Base-by-base conservation (phyloP, 2,113 vertebrate genomes). In the Dryoscopus gambensis region DNA sequence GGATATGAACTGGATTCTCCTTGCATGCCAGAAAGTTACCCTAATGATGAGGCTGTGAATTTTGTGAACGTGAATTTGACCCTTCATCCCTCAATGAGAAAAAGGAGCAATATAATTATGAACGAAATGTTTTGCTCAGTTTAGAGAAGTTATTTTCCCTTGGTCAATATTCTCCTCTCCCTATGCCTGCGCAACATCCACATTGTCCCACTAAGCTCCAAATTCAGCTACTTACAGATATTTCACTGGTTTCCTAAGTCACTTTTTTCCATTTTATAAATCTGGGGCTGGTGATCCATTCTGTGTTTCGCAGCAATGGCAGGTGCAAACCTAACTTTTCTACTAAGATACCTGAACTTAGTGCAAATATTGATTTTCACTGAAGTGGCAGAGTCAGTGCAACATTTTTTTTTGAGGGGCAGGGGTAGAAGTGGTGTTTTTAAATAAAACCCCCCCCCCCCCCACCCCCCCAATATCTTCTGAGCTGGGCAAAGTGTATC, bases 141-240 rank as follows among this genome's bases (percentile, higher is more conserved):
- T 83, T 63, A 74, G 16, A 70, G 23, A 86, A 70, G 9, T 14
- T 89, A 10, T 59, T 86, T 85, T 83, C 50, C 42, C 8, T 62
- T 67, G 42, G 64, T 47, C 25, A 84, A 24, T 70, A 69, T 30
- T 50, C 8, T 4, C 15, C 19, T 67, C 75, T 92, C 63, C 20
- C 40, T 60, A 6, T 0, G 0, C 44, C 53, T 33, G 44, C 50
- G 63, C 23, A 77, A 44, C 21, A 40, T 12, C 44, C 39, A 63
- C 44, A 3, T 53, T 90, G 30, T 44, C 42, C 35, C 22, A 23
- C 37, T 25, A 67, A 67, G 30, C 27, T 84, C 55, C 55, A 84
- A 84, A 21, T 73, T 80, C 52, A 93, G 23, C 50, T 84, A 8
- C 17, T 84, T 44, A 55, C 13, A 84, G 22, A 63, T 39, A 76